Evolutionary conservation across 2,113 vertebrate genomes (phyloP).

Genomic region (Lonchura striata): DNA sequence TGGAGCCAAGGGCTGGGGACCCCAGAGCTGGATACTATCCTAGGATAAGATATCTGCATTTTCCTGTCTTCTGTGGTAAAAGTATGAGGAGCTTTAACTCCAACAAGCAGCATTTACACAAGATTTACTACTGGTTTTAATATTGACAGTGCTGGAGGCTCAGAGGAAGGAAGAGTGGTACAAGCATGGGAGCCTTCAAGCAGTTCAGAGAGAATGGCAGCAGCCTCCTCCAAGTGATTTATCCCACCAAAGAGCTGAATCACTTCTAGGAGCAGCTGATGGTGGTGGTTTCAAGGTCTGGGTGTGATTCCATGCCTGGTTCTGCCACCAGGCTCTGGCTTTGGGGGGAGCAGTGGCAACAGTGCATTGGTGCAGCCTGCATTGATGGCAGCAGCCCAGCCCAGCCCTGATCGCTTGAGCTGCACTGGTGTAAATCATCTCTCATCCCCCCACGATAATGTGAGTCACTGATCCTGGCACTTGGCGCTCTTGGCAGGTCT

Average conservation of each 20-base stretch:
- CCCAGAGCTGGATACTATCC: not conserved
- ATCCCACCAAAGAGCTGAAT: not conserved
- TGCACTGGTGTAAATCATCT: constrained; percentile 57
- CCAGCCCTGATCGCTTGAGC: not conserved
- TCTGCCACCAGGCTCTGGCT: not conserved
- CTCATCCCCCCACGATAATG: not conserved
- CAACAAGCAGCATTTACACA: not conserved
- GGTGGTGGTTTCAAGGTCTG: not conserved
- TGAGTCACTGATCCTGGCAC: constrained; percentile 51
- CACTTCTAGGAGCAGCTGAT: not conserved
- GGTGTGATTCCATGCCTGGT: not conserved
- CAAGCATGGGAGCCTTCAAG: not conserved
- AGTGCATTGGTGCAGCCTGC: constrained; percentile 9
- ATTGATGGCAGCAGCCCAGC: not conserved
- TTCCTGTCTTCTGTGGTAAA: not conserved
- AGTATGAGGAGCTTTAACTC: not conserved
- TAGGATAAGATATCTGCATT: not conserved
- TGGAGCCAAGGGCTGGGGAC: not conserved
- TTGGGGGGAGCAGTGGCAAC: not conserved
- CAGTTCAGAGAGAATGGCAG: not conserved
- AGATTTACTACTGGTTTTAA: not conserved
- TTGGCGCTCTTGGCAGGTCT: constrained; percentile 46
- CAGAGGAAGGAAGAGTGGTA: not conserved
- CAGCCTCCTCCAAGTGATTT: not conserved
- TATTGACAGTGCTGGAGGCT: not conserved